phyloP scores from a whole-genome alignment of 2,797 vertebrate species.

The Babyrousa celebensis region DNA sequence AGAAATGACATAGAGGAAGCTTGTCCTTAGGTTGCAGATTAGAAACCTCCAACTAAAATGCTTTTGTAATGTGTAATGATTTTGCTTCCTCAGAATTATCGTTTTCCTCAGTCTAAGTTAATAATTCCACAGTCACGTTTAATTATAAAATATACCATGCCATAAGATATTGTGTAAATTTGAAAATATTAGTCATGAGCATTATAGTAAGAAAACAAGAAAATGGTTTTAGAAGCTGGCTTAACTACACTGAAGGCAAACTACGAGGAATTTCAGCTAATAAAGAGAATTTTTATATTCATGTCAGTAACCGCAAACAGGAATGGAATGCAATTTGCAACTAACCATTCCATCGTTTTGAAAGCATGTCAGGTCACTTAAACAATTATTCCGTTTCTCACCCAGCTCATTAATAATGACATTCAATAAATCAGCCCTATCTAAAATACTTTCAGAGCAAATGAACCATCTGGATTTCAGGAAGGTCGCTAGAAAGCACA shows the following conservation, averaged over 20 bases:
- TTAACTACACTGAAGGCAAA: not conserved
- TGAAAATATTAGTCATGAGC: not conserved
- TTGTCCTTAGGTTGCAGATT: not conserved
- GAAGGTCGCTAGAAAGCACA: conserved; percentile 62
- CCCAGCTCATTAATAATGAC: conserved; percentile 87
- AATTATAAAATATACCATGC: not conserved
- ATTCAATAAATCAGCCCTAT: conserved; percentile 80
- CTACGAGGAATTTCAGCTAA: not conserved
- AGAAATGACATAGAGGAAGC: not conserved
- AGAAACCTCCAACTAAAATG: not conserved
- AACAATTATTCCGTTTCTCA: conserved; percentile 82
- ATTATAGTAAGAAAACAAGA: conserved; percentile 19
- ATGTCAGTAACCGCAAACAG: conserved; percentile 17
- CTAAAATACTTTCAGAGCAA: conserved; percentile 73
- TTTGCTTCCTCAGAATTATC: not conserved
- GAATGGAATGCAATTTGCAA: not conserved
- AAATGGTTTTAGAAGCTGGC: not conserved
- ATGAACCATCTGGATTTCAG: conserved; percentile 86
- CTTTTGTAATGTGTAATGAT: not conserved
- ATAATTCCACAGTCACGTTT: not conserved
- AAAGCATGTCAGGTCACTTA: conserved; percentile 80
- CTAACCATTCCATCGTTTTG: conserved; percentile 65
- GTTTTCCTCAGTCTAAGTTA: not conserved
- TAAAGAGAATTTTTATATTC: conserved; percentile 12
- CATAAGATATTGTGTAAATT: not conserved